Conservation (phyloP, 2,113 vertebrate species). For the Pithys albifrons region DNA sequence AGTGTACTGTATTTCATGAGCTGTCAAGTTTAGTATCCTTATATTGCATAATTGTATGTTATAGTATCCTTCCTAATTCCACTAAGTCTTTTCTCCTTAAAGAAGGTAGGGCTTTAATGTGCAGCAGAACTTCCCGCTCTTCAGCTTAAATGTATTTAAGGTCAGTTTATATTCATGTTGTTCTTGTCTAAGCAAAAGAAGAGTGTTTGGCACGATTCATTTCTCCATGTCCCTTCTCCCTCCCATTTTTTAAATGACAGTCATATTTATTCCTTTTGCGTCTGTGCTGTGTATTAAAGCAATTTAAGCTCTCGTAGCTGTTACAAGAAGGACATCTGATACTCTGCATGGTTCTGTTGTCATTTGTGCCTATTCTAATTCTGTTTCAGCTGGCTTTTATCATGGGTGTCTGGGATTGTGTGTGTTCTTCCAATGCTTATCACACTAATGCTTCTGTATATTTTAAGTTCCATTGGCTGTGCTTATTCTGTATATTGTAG, state of each 20-base stretch:
- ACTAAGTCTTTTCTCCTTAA: conserved; percentile 14
- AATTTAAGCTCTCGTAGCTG: not conserved
- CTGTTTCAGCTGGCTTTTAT: not conserved
- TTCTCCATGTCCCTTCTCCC: not conserved
- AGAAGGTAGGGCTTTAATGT: conserved; percentile 29
- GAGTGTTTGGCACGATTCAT: not conserved
- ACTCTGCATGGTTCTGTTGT: not conserved
- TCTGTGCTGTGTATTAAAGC: not conserved
- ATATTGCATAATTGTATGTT: not conserved
- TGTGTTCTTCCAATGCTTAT: not conserved
- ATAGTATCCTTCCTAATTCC: not conserved
- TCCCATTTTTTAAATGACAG: not conserved
- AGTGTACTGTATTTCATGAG: not conserved
- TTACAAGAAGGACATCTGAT: not conserved
- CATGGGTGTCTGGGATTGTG: not conserved
- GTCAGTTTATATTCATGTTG: conserved; percentile 1
- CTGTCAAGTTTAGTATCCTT: not conserved
- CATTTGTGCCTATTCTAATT: not conserved
- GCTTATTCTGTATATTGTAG: not conserved
- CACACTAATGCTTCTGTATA: not conserved
- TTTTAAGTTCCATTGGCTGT: not conserved
- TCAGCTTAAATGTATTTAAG: conserved; percentile 6
- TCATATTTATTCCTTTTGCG: not conserved
- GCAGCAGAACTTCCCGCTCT: not conserved
- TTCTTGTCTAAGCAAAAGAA: not conserved